Evolutionary conservation across 2,888 invertebrate species (phyloP).

Genomic region (Platycnemis pennipes): DNA sequence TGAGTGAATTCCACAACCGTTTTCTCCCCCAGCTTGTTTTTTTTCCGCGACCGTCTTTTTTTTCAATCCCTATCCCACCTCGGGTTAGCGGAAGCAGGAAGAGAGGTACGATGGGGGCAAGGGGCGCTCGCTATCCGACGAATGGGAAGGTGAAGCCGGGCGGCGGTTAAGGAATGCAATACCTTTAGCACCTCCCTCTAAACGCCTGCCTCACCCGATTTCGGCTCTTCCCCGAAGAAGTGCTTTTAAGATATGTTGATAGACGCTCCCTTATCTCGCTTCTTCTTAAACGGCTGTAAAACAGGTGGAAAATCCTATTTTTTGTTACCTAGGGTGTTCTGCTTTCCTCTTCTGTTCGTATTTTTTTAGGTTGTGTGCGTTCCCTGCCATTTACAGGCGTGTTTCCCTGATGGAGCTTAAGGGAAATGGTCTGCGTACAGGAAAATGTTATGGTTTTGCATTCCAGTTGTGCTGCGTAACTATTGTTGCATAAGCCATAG

Average conservation of each 20-base stretch:
- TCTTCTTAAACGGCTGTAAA: constrained; percentile 26
- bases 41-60: not conserved
- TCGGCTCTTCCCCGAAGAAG: not conserved
- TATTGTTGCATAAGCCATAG: too few relatives aligned
- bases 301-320: constrained; percentile 24
- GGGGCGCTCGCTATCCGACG: not conserved
- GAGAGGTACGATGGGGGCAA: not conserved
- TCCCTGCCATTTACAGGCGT: not conserved
- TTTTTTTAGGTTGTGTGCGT: not conserved
- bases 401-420: not conserved
- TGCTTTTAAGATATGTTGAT: constrained; percentile 41
- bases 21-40: not conserved
- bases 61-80: not conserved
- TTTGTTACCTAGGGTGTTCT: not conserved
- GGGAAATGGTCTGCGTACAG: not conserved
- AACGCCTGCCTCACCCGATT: constrained; percentile 53
- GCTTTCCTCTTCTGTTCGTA: not conserved
- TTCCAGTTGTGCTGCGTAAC: too few relatives aligned
- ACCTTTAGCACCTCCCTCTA: constrained; percentile 45
- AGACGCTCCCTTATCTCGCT: not conserved
- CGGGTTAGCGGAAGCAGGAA: not conserved
- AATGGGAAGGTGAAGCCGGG: constrained; percentile 35
- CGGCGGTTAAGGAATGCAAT: constrained; percentile 39
- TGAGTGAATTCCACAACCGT: constrained; percentile 1
- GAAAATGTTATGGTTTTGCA: not conserved